Conservation (phyloP, 2,888 invertebrate genomes). For the Drosophila neonasuta region DNA sequence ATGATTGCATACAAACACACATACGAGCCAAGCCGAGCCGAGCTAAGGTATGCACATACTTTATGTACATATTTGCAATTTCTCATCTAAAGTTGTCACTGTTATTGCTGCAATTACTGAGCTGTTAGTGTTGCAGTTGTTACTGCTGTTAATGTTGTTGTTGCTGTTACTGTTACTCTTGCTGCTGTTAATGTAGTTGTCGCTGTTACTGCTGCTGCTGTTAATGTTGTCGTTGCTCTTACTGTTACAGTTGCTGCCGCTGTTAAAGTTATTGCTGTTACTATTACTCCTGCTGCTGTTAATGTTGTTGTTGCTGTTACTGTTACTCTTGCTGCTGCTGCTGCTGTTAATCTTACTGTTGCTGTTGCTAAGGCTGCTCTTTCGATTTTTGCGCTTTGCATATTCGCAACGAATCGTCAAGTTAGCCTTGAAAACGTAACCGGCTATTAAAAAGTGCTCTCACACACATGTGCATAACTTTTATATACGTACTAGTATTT, state of each 20-base stretch:
- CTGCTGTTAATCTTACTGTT: background rate
- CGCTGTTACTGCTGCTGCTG: background rate
- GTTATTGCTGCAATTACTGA: background rate
- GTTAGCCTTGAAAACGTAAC: background rate
- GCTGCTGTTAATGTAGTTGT: background rate
- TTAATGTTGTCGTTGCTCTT: background rate
- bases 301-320: background rate
- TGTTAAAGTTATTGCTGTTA: too few relatives aligned
- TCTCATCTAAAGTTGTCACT: conserved; percentile 8
- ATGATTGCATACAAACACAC: conserved; percentile 28
- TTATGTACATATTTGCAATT: conserved; percentile 1
- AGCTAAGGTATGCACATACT: background rate
- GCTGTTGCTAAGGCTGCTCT: background rate
- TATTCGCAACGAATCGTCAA: conserved; percentile 2
- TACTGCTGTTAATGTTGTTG: background rate
- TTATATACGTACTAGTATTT: background rate
- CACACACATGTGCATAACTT: conserved; percentile 1
- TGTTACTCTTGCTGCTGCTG: background rate
- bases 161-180: too few relatives aligned
- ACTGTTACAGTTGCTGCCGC: too few relatives aligned
- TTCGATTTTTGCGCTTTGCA: conserved; percentile 1
- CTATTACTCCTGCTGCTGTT: background rate
- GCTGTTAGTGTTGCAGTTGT: background rate
- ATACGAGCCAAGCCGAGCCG: background rate
- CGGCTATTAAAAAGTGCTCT: conserved; percentile 1